Base-by-base conservation (phyloP, 2,797 vertebrate species). In the Labroides dimidiatus region DNA sequence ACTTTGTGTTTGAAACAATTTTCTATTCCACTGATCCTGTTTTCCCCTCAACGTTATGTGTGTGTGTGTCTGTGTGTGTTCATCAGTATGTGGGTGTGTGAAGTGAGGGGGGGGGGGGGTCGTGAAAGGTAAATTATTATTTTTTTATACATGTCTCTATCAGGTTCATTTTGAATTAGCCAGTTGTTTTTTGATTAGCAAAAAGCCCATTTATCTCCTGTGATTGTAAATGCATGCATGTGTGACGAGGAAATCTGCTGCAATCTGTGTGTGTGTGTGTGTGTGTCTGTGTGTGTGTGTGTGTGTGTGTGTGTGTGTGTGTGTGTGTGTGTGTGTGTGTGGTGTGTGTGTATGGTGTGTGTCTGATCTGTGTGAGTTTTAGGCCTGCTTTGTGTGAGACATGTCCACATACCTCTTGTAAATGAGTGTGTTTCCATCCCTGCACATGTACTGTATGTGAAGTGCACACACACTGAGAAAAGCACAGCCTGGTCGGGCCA, bases 181-280 rank as follows among this genome's bases (percentile, higher is more conserved):
- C 69, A 30, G 81, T 80, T 84, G 69, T 78, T 81, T 81, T 60
- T 59, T 60, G 63, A 75, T 79, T 77, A 86, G 69, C 81, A 71
- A 36, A 83, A 80, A 75, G 64, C 75, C 82, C 75, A 89, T 91
- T 87, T 85, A 82, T 85, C 54, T 81, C 57, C 64, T 54, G 19
- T 75, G 81, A 84, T 84, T 86, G 77, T 85, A 72, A 88, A 90
- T 0, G 82, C 90, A 81, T 69, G 85, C 84, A 67, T 78, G 88
- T 87, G 86, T 87, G 79, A 90, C 85, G 56, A 33, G 75, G 69
- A 82, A 85, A 83, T 80, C 78, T 88, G 86, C 37, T 82, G 23
- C 70, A 78, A 67, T 69, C 73, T 85, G 20, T 47, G 2, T 69
- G 2, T 69, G 41, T 48, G 4, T 55, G 6, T 33, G 5, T 68